Conservation (phyloP, 2,888 invertebrate species). For the Dexiosoma caninum region DNA sequence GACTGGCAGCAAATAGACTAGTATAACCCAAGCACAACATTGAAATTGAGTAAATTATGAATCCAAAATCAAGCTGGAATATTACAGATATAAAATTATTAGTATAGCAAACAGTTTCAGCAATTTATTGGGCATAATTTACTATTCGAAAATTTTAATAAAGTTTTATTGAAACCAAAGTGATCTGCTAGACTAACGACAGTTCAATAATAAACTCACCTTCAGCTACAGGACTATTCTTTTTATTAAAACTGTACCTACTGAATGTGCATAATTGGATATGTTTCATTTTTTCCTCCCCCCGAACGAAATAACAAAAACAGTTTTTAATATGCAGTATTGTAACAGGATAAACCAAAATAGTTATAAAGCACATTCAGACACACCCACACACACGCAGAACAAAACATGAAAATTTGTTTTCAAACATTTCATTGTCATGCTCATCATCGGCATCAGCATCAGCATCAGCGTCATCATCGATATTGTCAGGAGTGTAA, state of each 20-base stretch:
- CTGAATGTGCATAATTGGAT: conserved; percentile 23
- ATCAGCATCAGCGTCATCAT: neutral
- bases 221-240: neutral
- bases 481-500: conserved; percentile 3
- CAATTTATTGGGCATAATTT: no score
- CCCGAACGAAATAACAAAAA: conserved; percentile 12
- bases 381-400: neutral
- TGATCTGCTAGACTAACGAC: no score
- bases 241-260: conserved; percentile 43
- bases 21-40: no score
- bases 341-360: conserved; percentile 22
- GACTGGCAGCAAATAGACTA: no score
- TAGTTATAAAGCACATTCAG: neutral
- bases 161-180: no score
- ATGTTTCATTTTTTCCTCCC: neutral
- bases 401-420: conserved; percentile 6
- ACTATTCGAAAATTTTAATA: no score
- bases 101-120: no score
- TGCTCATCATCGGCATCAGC: neutral
- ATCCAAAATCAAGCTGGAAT: no score
- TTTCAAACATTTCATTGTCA: conserved; percentile 35
- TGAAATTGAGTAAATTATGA: no score
- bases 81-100: no score
- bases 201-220: neutral
- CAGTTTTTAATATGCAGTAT: conserved; percentile 15